A percentile compares a stretch with the other conserved stretches of the same genome.
Conservation (phyloP, 1,140 invertebrate genomes). For the Nylanderia fulva region DNA sequence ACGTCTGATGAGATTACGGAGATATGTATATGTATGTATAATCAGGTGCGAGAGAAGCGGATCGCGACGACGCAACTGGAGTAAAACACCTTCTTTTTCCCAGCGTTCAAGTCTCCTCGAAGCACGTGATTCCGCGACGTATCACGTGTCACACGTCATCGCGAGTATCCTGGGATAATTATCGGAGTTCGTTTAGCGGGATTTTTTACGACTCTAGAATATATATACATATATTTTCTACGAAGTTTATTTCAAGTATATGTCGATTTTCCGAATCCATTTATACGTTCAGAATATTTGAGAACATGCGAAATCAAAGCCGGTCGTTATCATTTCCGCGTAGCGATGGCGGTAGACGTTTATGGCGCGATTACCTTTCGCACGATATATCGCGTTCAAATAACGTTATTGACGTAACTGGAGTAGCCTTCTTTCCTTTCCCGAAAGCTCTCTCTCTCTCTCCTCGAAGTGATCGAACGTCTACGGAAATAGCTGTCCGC, state of each 20-base stretch:
- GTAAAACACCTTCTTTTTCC: conserved; percentile 45
- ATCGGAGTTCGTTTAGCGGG: background rate
- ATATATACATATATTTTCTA: background rate
- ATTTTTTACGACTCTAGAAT: background rate
- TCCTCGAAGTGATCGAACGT: conserved; percentile 21
- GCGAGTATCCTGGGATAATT: background rate
- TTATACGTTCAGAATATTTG: no score
- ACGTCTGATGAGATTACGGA: conserved; percentile 68
- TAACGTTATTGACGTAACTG: conserved; percentile 50
- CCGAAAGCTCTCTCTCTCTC: conserved; percentile 34
- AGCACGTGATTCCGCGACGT: background rate
- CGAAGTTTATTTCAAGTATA: background rate
- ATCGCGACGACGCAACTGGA: conserved; percentile 65
- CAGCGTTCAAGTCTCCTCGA: background rate
- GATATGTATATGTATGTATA: background rate
- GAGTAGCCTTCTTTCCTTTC: conserved; percentile 52
- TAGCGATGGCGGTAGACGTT: conserved; percentile 43
- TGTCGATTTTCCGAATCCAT: background rate
- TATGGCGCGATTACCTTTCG: conserved; percentile 38
- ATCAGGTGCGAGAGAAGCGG: conserved; percentile 61
- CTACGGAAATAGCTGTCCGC: conserved; percentile 9
- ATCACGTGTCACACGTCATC: background rate
- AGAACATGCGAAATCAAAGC: conserved; percentile 28
- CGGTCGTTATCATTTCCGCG: conserved; percentile 34
- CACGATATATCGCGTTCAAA: conserved; percentile 51